A percentile compares a stretch with the other conserved stretches of the same genome.
Conservation (phyloP, 2,797 vertebrate genomes). For the Anisognathus igniventris region DNA sequence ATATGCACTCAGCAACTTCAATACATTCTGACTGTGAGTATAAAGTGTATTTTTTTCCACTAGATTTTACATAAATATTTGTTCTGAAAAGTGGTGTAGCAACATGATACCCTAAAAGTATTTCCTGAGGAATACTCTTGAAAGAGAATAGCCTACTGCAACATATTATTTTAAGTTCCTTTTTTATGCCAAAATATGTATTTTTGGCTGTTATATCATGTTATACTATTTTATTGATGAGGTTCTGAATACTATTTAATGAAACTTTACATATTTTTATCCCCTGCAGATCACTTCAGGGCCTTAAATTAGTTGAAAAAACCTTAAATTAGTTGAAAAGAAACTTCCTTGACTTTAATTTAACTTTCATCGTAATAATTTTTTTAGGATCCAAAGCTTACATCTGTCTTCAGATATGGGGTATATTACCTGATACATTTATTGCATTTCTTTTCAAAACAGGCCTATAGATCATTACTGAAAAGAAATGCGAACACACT, state of each 20-base stretch:
- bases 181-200: neutral
- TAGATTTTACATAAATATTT: neutral
- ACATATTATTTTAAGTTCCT: neutral
- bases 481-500: neutral
- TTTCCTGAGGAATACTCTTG: neutral
- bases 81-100: neutral
- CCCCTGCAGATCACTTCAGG: neutral
- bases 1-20: neutral
- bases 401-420: neutral
- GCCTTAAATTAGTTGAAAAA: no score
- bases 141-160: neutral
- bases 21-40: neutral
- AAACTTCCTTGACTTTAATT: neutral
- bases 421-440: neutral
- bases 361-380: neutral
- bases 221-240: neutral
- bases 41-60: neutral
- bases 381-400: neutral
- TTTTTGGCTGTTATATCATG: neutral
- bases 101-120: neutral
- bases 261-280: neutral
- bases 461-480: neutral
- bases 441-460: neutral
- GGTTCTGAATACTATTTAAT: neutral
- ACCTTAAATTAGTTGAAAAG: neutral